These are phyloP conservation scores for Marmota monax DNA, from an alignment of 2,113 vertebrate species.

Conservation along the genomic window DNA sequence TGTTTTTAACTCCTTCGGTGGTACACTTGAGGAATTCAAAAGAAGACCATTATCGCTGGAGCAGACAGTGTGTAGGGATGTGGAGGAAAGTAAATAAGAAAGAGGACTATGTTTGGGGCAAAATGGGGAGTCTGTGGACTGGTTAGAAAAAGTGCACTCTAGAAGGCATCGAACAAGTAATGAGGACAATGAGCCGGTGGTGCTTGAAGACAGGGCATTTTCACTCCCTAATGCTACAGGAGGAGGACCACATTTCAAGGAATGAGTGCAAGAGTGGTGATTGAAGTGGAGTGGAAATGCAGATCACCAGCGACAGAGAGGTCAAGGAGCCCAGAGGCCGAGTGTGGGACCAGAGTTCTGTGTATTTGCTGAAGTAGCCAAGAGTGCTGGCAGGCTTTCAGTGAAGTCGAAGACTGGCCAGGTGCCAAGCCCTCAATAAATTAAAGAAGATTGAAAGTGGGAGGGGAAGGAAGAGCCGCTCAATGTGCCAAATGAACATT, in stretches of 20 bases:
- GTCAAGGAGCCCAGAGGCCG: background rate
- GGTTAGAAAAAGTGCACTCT: background rate
- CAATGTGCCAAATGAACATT: background rate
- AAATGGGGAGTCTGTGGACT: background rate
- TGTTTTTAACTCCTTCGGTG: background rate
- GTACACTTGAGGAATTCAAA: background rate
- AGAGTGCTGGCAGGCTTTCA: background rate
- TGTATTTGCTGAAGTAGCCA: background rate
- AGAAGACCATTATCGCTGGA: background rate
- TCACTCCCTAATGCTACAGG: background rate
- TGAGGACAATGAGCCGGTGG: background rate
- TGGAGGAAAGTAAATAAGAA: background rate
- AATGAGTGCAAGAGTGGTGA: background rate
- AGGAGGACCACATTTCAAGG: background rate
- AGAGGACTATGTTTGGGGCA: background rate
- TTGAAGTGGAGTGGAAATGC: background rate
- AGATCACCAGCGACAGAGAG: background rate
- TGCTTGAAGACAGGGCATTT: background rate
- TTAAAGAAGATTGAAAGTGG: background rate
- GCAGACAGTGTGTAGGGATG: background rate
- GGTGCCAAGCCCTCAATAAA: background rate
- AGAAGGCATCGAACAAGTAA: background rate
- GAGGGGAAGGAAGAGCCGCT: background rate
- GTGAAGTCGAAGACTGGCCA: background rate
- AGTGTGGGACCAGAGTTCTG: background rate